phyloP scores from a whole-genome alignment of 2,888 invertebrate species.

The Molanna angustata region DNA sequence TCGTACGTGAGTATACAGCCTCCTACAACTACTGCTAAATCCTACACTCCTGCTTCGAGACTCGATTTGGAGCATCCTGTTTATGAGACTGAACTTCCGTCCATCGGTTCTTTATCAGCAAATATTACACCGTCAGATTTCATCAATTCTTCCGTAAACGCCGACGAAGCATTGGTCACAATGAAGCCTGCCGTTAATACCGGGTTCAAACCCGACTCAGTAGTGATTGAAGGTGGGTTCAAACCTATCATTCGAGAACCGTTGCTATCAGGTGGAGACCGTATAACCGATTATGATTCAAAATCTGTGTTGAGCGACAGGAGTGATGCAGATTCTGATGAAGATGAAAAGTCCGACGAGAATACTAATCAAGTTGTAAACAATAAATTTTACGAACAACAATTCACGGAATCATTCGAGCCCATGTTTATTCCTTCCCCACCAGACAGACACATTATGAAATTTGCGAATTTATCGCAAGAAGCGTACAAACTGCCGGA shows the following conservation, averaged over 20 bases:
- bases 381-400: conserved; percentile 47
- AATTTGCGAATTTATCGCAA: conserved; percentile 34
- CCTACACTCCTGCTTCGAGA: conserved; percentile 27
- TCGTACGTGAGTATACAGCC: conserved; percentile 35
- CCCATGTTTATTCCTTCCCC: conserved; percentile 82
- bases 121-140: conserved; percentile 49
- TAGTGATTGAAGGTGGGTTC: conserved; percentile 82
- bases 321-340: conserved; percentile 48
- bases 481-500: conserved; percentile 27
- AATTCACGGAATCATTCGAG: conserved; percentile 65
- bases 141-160: conserved; percentile 35
- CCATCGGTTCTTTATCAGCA: conserved; percentile 32
- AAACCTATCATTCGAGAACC: conserved; percentile 70
- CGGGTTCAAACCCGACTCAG: conserved; percentile 76
- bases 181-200: conserved; percentile 64
- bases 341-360: conserved; percentile 49
- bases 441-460: conserved; percentile 56
- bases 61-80: conserved; percentile 27
- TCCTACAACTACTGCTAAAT: conserved; percentile 20
- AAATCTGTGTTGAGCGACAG: conserved; percentile 50
- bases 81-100: conserved; percentile 20
- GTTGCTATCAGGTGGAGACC: conserved; percentile 52
- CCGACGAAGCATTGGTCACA: conserved; percentile 38
- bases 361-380: conserved; percentile 46
- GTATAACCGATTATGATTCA: conserved; percentile 44